Evolutionary conservation across 2,888 invertebrate genomes (phyloP), one percentile per base, ranked within the genome.

Genomic region (Agrotis ipsilon): DNA sequence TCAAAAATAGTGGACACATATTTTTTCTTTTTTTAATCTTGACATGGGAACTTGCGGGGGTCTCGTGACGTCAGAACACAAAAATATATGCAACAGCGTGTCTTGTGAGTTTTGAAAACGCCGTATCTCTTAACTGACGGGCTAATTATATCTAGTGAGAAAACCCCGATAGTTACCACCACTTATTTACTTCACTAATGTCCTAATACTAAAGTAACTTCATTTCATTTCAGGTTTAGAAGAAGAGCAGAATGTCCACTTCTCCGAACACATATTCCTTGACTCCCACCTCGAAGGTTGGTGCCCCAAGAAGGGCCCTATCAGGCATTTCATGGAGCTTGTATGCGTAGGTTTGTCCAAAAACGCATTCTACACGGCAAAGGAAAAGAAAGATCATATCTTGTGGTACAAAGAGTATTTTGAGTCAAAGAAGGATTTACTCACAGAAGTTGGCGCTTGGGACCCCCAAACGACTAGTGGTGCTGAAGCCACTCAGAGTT

Each of bases 301-400:
- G 98, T 99, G 99, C 90, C 99, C 99, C 0, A 96, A 96, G 58
- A 97, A 96, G 83, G 99, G 99, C 0, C 99, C 99, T 0, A 96
- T 99, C 80, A 97, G 99, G 11, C 98, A 99, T 92, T 99, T 99
- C 91, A 99, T 99, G 99, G 99, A 99, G 89, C 96, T 99, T 9
- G 99, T 99, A 0, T 98, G 98, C 84, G 97, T 98, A 0, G 99
- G 99, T 7, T 96, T 99, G 1, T 99, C 99, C 0, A 99, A 99
- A 93, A 99, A 99, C 95, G 98, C 99, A 0, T 98, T 98, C 92
- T 96, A 99, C 86, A 98, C 98, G 0, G 98, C 98, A 0, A 93
- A 97, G 80, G 98, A 99, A 86, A 99, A 99, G 91, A 97, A 96
- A 78, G 98, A 98, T 16, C 99, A 99, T 88, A 98, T 99, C 57